These are phyloP conservation scores for Prunella himalayana DNA, from an alignment of 2,113 vertebrate genomes.

Conservation along the genomic window DNA sequence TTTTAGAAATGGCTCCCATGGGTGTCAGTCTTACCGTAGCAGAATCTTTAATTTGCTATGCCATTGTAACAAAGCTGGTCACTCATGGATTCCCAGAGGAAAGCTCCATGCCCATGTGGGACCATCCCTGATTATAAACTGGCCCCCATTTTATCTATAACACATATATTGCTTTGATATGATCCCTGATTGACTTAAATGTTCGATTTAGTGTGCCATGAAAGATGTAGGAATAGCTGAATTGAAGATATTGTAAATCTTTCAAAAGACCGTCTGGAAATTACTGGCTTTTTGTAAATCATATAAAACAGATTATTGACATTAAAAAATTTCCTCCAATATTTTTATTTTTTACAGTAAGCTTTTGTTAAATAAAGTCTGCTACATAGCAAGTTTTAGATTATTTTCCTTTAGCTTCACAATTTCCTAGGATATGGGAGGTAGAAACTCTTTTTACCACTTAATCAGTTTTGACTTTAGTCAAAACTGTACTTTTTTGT, in stretches of 20 bases:
- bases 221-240: not conserved
- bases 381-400: slow-evolving; percentile 73
- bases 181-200: not conserved
- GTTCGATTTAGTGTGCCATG: not conserved
- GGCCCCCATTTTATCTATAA: not conserved
- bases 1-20: not conserved
- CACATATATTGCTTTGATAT: not conserved
- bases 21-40: not conserved
- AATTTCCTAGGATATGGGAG: not conserved
- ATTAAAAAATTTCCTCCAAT: not conserved
- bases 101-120: not conserved
- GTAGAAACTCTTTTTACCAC: not conserved
- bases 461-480: not conserved
- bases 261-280: not conserved
- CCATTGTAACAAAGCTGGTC: not conserved
- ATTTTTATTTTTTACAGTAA: slow-evolving; percentile 12
- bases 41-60: not conserved
- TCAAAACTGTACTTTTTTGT: too few species aligned
- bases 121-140: not conserved
- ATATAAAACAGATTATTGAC: not conserved
- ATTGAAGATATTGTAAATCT: not conserved
- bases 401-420: slow-evolving; percentile 67
- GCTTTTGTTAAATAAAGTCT: slow-evolving; percentile 78
- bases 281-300: slow-evolving; percentile 29
- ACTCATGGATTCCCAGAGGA: not conserved